Evolutionary conservation across 2,888 invertebrate genomes (phyloP).

Genomic region (Scaptomyza flava): DNA sequence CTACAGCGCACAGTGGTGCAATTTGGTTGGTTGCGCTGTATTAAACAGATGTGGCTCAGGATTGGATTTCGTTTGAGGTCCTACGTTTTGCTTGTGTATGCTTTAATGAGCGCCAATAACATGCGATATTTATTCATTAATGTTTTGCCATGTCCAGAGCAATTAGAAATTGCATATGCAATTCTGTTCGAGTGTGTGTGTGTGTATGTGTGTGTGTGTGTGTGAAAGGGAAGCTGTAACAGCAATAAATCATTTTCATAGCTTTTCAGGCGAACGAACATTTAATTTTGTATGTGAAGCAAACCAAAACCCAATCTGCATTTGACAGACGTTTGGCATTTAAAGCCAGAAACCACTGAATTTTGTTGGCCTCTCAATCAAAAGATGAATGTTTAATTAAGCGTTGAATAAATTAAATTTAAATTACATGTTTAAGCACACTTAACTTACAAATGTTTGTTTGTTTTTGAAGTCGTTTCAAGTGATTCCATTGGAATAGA

Average conservation of each 20-base stretch:
- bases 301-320: conserved; percentile 19
- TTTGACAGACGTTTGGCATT: conserved; percentile 1
- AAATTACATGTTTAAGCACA: not conserved
- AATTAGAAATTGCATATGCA: conserved; percentile 70
- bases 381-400: not conserved
- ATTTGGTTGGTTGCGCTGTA: not conserved
- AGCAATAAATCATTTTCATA: conserved; percentile 66
- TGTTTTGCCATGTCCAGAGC: conserved; percentile 24
- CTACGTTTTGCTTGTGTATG: not conserved
- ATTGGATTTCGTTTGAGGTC: not conserved
- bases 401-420: not conserved
- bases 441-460: not conserved
- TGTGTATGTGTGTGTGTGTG: conserved; percentile 3
- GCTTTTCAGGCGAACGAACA: conserved; percentile 43
- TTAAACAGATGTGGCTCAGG: not conserved
- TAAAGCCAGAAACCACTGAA: conserved; percentile 3
- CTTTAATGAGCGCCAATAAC: conserved; percentile 56
- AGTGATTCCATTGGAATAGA: not conserved
- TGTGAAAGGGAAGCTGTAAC: conserved; percentile 12
- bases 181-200: conserved; percentile 28
- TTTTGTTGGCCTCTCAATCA: not conserved
- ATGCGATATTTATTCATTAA: conserved; percentile 70
- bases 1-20: not conserved
- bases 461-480: no score
- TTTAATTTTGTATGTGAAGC: conserved; percentile 38